Evolutionary conservation across 92 coral and sea anemone species (phyloP).

Genomic region (Parazoanthus darwini): DNA sequence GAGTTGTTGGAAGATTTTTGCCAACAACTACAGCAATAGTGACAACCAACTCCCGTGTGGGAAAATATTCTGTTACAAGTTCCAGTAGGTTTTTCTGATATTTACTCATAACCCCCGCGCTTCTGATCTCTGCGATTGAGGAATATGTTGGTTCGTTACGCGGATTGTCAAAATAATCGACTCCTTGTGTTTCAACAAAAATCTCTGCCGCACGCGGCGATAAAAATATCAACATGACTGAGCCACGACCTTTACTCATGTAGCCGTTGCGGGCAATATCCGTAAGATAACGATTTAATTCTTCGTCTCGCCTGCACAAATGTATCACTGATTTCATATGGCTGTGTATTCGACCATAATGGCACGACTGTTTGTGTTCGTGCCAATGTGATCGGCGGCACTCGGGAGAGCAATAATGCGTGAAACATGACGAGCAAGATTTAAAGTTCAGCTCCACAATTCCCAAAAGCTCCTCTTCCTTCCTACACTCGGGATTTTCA

Average conservation of each 20-base stretch:
- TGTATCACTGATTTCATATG: conserved; percentile 81
- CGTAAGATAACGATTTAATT: conserved; percentile 66
- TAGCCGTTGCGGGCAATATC: conserved; percentile 80
- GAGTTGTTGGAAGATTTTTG: conserved; percentile 76
- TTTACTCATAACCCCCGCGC: conserved; percentile 80
- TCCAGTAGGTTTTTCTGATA: conserved; percentile 76
- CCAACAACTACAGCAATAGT: conserved; percentile 94
- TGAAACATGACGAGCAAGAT: conserved; percentile 94
- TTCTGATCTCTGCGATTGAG: conserved; percentile 72
- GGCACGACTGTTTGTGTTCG: conserved; percentile 76
- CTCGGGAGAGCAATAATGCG: conserved; percentile 95
- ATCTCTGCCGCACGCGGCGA: conserved; percentile 95
- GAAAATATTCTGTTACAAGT: conserved; percentile 72
- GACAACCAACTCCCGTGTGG: conserved; percentile 85
- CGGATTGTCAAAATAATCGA: conserved; percentile 76
- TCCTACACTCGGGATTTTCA: conserved; percentile 89
- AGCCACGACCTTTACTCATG: conserved; percentile 88
- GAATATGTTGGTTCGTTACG: conserved; percentile 88
- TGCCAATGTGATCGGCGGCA: conserved; percentile 90
- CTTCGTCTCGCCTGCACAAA: conserved; percentile 63
- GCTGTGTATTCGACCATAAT: conserved; percentile 87
- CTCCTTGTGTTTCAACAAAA: conserved; percentile 76
- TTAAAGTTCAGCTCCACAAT: conserved; percentile 92
- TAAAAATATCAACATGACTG: conserved; percentile 85
- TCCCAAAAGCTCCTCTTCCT: conserved; percentile 88